Evolutionary conservation across 2,797 vertebrate species (phyloP), one percentile per base, ranked within the genome.

Genomic region (Channallabes apus): DNA sequence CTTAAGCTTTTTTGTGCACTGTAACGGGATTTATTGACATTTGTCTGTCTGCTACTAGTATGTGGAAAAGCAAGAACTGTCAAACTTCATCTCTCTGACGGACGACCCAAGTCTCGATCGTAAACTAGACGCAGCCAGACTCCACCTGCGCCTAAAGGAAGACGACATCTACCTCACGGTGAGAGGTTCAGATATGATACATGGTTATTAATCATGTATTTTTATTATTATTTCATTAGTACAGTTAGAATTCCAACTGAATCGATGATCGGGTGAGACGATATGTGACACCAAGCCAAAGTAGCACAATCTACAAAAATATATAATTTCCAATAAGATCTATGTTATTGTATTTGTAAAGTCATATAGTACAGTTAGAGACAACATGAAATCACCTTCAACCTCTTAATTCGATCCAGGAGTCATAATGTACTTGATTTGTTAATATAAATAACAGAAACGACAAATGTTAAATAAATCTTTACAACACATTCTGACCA

Each of bases 61-160:
- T 56, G 17, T 95, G 54, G 96, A 98, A 75, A 95, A 95, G 89
- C 72, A 97, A 82, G 94, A 95, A 3, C 94, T 97, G 54, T 88
- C 79, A 1, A 84, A 86, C 6, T 92, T 96, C 3, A 64, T 94
- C 86, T 94, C 93, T 0, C 58, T 97, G 67, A 90, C 73, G 0
- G 94, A 97, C 2, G 94, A 95, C 75, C 27, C 2, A 80, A 92
- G 86, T 83, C 54, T 38, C 0, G 94, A 94, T 88, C 69, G 84
- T 4, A 94, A 93, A 27, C 64, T 88, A 0, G 93, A 92, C 0
- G 87, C 90, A 0, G 88, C 88, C 64, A 87, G 87, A 72, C 87
- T 97, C 56, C 92, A 58, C 73, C 88, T 98, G 27, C 89, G 86
- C 12, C 87, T 94, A 84, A 86, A 88, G 84, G 87, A 92, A 3